These are phyloP conservation scores for Elachura formosa DNA, from an alignment of 2,113 vertebrate species.

Conservation along the genomic window DNA sequence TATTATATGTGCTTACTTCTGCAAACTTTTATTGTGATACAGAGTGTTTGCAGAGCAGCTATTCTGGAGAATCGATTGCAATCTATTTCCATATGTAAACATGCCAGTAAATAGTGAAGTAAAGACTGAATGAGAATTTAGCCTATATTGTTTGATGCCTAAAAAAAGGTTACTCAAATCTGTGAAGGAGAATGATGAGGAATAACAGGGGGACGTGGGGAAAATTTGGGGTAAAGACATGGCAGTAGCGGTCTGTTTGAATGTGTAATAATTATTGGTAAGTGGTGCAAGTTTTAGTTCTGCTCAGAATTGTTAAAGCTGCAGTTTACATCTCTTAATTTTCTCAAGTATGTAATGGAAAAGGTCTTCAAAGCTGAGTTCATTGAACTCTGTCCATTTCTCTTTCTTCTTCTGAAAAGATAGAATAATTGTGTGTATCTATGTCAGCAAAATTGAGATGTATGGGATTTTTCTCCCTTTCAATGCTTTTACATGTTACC, in stretches of 20 bases:
- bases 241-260: neutral
- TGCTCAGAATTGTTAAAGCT: neutral
- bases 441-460: neutral
- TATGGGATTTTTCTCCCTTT: neutral
- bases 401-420: neutral
- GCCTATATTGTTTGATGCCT: neutral
- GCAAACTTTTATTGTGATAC: neutral
- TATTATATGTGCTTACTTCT: neutral
- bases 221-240: neutral
- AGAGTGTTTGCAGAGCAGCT: neutral
- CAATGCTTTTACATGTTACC: neutral
- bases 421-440: neutral
- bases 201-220: neutral
- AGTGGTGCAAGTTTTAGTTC: neutral
- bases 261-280: neutral
- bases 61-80: neutral
- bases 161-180: neutral
- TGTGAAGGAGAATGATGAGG: neutral
- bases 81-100: neutral
- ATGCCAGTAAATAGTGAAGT: neutral
- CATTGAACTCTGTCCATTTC: neutral
- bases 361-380: neutral
- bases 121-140: neutral
- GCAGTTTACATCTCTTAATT: neutral
- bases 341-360: neutral